Base-by-base conservation (phyloP, 2,113 vertebrate genomes). In the Pachycephala philippinensis region DNA sequence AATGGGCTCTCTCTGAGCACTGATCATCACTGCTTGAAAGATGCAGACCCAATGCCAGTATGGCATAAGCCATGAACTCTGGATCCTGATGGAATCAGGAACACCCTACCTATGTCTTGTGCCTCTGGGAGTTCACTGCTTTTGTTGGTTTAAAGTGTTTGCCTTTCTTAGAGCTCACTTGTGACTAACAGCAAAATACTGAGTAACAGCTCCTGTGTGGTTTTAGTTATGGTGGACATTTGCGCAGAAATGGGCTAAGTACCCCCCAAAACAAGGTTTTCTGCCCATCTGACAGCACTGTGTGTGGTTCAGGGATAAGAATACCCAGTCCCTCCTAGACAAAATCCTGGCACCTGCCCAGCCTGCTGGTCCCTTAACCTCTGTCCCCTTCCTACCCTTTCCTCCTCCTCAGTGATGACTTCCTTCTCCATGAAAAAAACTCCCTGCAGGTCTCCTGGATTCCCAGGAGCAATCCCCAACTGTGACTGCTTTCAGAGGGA, bases 71-170 rank as follows among this genome's bases (percentile, higher is more conserved):
- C 23, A 23, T 65, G 39, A 72, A 7, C 33, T 59, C 63, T 52
- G 31, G 20, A 71, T 39, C 35, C 33, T 79, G 13, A 16, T 45
- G 53, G 65, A 84, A 45, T 15, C 10, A 44, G 61, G 20, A 37
- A 30, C 14, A 47, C 14, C 18, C n/a, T 75, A n/a, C 24, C 19
- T 21, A 17, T 0, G 0, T 19, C n/a, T 47, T 49, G 14, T 37
- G 30, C 31, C 27, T 70, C 56, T 78, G 56, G 5, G 33, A 84
- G 12, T 24, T 63, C 10, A 52, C 56, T 68, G 21, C 19, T 69
- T 56, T 16, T 70, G 7, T 4, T 79, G 59, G 4, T 66, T 61
- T 75, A 37, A 53, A 66, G 16, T 15, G 17, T 17, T 35, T 64
- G 52, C 15, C 20, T 59, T 90, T 68, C 42, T 56, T 70, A 33